Conservation (phyloP, 2,888 invertebrate species). For the Bimastos eiseni region DNA sequence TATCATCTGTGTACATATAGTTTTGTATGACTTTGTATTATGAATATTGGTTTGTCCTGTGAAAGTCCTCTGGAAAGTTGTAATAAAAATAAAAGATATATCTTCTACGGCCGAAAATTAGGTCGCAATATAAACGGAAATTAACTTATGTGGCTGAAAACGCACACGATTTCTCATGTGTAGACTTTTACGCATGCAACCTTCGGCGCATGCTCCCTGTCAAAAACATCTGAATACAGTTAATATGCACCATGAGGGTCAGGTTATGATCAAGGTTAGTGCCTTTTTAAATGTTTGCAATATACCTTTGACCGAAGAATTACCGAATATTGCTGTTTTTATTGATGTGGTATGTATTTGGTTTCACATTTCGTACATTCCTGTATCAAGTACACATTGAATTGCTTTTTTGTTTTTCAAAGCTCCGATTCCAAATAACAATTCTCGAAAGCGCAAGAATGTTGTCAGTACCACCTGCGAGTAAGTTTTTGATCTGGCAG, state of each 20-base stretch:
- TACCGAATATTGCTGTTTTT: too few species aligned
- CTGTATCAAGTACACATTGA: not conserved
- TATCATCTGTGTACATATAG: not conserved
- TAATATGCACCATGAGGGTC: too few species aligned
- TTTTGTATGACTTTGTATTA: not conserved
- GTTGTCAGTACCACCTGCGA: constrained; percentile 40
- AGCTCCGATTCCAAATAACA: constrained; percentile 40
- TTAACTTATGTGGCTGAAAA: too few species aligned
- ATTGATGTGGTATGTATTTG: not conserved
- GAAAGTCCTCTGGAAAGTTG: not conserved
- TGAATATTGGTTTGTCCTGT: not conserved
- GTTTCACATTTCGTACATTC: not conserved
- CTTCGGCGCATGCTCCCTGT: too few species aligned
- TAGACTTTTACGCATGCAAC: too few species aligned
- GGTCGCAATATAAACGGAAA: too few species aligned
- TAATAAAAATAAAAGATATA: not conserved
- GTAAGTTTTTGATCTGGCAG: constrained; percentile 33
- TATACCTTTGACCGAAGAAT: too few species aligned
- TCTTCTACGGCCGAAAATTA: too few species aligned
- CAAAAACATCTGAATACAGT: too few species aligned
- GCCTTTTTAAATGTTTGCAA: too few species aligned
- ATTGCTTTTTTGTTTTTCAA: constrained; percentile 1
- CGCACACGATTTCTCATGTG: too few species aligned
- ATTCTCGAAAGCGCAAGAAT: constrained; percentile 37
- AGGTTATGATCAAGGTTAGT: too few species aligned